Evolutionary conservation across 2,797 vertebrate genomes (phyloP).

Genomic region (Babyrousa celebensis): DNA sequence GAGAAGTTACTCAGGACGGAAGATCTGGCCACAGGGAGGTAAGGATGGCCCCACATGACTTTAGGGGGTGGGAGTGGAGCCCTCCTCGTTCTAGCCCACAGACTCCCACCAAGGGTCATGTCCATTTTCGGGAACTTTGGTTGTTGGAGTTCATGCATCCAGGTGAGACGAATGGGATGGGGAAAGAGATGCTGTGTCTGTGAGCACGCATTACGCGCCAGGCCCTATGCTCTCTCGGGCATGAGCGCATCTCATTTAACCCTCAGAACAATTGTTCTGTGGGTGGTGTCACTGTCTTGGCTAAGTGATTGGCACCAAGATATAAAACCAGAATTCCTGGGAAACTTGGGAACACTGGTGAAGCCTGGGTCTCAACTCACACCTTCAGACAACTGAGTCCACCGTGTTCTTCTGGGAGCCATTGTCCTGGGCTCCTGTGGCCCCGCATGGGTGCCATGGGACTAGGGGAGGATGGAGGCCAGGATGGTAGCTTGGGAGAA

Average conservation of each 20-base stretch:
- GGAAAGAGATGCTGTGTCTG: not conserved
- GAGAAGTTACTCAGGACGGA: slow-evolving; percentile 63
- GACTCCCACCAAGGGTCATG: too few species aligned
- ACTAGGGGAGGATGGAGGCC: not conserved
- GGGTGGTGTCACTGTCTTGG: not conserved
- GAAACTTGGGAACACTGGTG: not conserved
- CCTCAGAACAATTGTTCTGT: not conserved
- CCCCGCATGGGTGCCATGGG: not conserved
- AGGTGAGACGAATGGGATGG: not conserved
- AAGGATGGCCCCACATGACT: not conserved
- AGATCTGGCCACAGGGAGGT: slow-evolving; percentile 70
- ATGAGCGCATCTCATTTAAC: not conserved
- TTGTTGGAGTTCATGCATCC: not conserved
- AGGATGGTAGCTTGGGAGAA: not conserved
- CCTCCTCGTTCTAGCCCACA: not conserved
- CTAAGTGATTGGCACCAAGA: not conserved
- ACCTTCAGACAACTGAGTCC: not conserved
- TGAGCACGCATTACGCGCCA: rapidly evolving
- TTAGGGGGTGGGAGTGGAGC: not conserved
- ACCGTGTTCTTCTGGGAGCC: not conserved
- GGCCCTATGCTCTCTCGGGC: not conserved
- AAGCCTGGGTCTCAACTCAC: not conserved
- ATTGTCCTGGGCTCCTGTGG: not conserved
- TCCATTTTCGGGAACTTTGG: not conserved
- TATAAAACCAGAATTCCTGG: not conserved